A percentile compares a stretch with the other conserved stretches of the same genome.
Conservation (phyloP, 2,113 vertebrate species). For the Ceyx melanurus region DNA sequence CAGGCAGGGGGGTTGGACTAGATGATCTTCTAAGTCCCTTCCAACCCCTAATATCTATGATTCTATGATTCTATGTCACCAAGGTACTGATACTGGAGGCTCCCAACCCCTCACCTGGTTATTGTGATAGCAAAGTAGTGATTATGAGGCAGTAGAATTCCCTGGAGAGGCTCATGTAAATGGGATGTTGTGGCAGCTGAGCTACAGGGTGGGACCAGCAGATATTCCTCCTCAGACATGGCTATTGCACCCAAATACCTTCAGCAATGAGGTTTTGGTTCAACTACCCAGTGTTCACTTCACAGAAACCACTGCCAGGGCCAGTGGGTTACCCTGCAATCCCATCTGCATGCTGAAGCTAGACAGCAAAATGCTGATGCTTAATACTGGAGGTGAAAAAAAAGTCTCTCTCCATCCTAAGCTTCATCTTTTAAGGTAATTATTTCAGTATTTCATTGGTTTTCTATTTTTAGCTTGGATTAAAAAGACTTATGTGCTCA, state of each 20-base stretch:
- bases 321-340: not conserved
- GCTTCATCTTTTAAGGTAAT: not conserved
- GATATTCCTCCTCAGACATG: not conserved
- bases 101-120: not conserved
- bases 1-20: no score
- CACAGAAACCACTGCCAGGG: not conserved
- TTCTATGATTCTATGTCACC: not conserved
- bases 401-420: not conserved
- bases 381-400: not conserved
- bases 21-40: no score
- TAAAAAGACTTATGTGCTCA: not conserved
- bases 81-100: not conserved
- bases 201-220: not conserved
- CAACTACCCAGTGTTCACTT: rapidly evolving
- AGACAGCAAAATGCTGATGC: not conserved
- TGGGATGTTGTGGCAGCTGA: not conserved
- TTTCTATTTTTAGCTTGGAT: not conserved
- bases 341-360: not conserved
- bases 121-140: not conserved
- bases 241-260: not conserved
- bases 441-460: not conserved
- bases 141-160: not conserved
- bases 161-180: not conserved
- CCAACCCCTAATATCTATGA: no score
- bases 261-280: not conserved